Evolutionary conservation across 2,113 vertebrate species (phyloP).

Genomic region (Caranx ignobilis): DNA sequence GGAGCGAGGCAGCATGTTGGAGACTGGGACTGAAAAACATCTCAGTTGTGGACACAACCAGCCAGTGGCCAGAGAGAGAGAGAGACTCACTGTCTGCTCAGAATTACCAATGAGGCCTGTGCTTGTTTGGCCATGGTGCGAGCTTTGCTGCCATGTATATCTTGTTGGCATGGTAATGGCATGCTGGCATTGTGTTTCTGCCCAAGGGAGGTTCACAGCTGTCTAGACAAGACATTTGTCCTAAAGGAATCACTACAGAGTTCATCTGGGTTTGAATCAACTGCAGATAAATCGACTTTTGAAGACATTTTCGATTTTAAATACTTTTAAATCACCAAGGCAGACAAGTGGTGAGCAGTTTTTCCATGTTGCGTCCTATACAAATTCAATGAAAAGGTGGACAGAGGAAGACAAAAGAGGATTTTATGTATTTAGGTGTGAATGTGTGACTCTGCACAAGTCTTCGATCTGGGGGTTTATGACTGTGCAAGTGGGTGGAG

Average conservation of each 20-base stretch:
- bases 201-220: constrained; percentile 30
- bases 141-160: constrained; percentile 25
- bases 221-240: constrained; percentile 24
- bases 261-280: constrained; percentile 10
- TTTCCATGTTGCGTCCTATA: background rate
- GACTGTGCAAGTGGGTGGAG: constrained; percentile 12
- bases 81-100: constrained; percentile 6
- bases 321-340: background rate
- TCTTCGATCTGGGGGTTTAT: constrained; percentile 32
- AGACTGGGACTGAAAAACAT: background rate
- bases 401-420: background rate
- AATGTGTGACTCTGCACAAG: background rate
- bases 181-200: constrained; percentile 18
- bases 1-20: background rate
- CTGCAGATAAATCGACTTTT: background rate
- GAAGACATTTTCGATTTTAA: background rate
- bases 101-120: constrained; percentile 31
- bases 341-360: background rate
- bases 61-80: background rate
- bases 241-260: background rate
- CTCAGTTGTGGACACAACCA: background rate
- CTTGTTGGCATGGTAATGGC: constrained; percentile 2
- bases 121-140: constrained; percentile 36
- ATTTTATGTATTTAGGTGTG: constrained; percentile 4
- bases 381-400: background rate